Base-by-base conservation (phyloP, 2,888 invertebrate species). In the Anticlea derivata region DNA sequence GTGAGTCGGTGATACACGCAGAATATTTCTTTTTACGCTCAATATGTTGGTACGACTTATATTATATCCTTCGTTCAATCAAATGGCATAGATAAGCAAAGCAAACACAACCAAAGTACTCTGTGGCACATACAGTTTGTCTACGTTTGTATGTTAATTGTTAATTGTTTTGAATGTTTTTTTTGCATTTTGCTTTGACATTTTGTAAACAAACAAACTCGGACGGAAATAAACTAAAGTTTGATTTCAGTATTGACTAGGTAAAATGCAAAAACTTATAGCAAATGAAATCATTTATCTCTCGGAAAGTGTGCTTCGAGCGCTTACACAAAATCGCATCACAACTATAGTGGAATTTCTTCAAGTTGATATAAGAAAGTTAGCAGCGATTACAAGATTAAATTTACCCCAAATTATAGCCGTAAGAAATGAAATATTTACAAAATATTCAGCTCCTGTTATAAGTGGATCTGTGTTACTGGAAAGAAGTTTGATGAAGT, bases 281-380 rank as follows among this genome's bases (percentile, higher is more conserved):
- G 38, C 48, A 1, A 61, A 70, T 51, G 67, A 75, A 17, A 66
- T 80, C 35, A 22, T 24, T 8, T 44, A 68, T 24, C 57, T 94
- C 7, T 82, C 86, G 1, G 81, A 90, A 53, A 68, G 65, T 50
- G 65, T 88, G 17, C 38, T 93, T 20, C 78, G 85, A 58, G 67
- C 66, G 52, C 81, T 94, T n/a, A 65, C 79, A 33, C 81, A 80
- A 47, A 92, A 91, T 66, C 88, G 91, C 44, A 92, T 94, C 51
- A 79, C 68, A 53, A 93, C 92, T 6, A 75, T 92, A 29, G 67
- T 89, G 24, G 92, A 94, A 65, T 93, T 94, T 74, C 74, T 94
- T 50, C 76, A 87, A 60, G 89, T 92, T 65, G 92, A 93, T 65
- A 74, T 85, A 8, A 91, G 92, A 51, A 92, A 91, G 61, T 66